phyloP scores from a whole-genome alignment of 2,797 vertebrate genomes.

The Paramormyrops hopkinsi region DNA sequence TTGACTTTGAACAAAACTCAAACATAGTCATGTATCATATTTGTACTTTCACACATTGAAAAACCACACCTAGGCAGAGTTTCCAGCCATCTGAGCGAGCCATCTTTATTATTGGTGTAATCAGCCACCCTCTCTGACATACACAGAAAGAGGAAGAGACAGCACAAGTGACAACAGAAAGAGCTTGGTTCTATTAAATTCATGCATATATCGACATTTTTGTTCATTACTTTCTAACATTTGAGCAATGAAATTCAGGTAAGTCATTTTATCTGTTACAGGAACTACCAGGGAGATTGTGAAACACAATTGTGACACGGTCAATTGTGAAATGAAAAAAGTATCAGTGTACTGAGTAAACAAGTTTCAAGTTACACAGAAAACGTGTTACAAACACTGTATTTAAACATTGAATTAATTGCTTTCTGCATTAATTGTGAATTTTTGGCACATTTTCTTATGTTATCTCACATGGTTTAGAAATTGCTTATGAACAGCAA shows the following conservation, averaged over 20 bases:
- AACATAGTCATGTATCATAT: background rate
- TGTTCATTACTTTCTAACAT: background rate
- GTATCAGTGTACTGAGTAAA: background rate
- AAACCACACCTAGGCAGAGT: background rate
- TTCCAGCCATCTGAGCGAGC: background rate
- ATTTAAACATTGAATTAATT: background rate
- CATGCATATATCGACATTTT: background rate
- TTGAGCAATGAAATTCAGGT: background rate
- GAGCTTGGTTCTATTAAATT: background rate
- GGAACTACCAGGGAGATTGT: background rate
- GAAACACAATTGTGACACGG: background rate
- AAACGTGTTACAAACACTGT: background rate
- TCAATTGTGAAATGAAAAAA: background rate
- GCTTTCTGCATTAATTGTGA: background rate
- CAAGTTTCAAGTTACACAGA: background rate
- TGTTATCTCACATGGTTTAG: background rate
- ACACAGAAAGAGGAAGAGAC: constrained; percentile 15
- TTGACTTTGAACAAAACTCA: background rate
- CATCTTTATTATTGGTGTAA: background rate
- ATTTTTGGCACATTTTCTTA: background rate
- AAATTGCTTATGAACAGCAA: background rate
- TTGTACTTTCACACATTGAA: background rate
- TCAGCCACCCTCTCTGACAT: constrained; percentile 11
- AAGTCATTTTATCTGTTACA: constrained; percentile 9
- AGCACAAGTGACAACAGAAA: background rate